Evolutionary conservation across 2,888 invertebrate species (phyloP).

Genomic region (Epirrhoe alternata): DNA sequence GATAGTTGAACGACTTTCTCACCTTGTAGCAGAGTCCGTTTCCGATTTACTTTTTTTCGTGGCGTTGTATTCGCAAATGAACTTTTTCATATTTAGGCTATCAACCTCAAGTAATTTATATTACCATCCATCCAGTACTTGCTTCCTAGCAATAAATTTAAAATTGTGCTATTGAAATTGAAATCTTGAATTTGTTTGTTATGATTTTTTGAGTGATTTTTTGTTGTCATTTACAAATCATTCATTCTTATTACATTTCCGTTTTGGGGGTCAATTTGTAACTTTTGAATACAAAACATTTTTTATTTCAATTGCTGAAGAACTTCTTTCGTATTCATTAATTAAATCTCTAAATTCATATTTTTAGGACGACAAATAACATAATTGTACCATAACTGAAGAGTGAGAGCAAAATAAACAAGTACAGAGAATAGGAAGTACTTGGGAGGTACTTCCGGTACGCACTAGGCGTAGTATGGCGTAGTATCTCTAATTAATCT

Average conservation of each 20-base stretch:
- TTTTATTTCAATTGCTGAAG: background rate
- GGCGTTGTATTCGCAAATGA: slow-evolving; percentile 74
- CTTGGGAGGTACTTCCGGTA: background rate
- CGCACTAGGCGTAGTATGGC: too few relatives aligned
- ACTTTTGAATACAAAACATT: background rate
- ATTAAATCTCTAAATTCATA: too few relatives aligned
- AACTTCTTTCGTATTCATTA: too few relatives aligned
- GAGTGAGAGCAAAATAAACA: too few relatives aligned
- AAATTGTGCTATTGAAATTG: background rate
- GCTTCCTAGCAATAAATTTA: background rate
- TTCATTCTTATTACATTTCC: slow-evolving; percentile 21
- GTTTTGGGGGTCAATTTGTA: background rate
- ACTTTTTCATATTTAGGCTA: slow-evolving; percentile 66
- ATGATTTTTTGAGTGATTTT: background rate
- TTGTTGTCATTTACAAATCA: background rate
- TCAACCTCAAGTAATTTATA: background rate
- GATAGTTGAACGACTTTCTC: slow-evolving; percentile 44
- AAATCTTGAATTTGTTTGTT: background rate
- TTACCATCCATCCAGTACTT: background rate
- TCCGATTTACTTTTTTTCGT: slow-evolving; percentile 59
- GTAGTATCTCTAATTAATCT: too few relatives aligned
- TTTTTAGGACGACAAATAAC: too few relatives aligned
- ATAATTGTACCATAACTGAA: too few relatives aligned
- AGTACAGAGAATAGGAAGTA: background rate
- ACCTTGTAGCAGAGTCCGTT: slow-evolving; percentile 59